Percentiles rank a stretch among this genome's conserved stretches.
Conservation (phyloP, 2,113 vertebrate genomes). For the Gambusia affinis region DNA sequence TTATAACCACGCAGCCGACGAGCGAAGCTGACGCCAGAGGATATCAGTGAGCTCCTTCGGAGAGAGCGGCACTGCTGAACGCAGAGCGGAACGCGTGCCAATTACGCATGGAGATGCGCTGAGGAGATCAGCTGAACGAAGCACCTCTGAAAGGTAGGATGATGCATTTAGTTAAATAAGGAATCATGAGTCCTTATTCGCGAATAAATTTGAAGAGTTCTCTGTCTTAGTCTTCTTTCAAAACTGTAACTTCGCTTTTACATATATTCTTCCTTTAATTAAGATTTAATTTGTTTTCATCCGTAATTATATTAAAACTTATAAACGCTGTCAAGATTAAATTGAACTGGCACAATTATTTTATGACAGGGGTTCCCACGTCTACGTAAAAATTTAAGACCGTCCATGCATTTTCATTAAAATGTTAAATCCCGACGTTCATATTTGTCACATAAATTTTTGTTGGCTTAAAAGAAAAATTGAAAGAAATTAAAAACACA, state of each 20-base stretch:
- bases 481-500: no score
- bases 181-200: background rate
- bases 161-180: background rate
- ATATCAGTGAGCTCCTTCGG: constrained; percentile 24
- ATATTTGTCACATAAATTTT: no score
- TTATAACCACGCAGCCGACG: constrained; percentile 54
- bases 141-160: constrained; percentile 38
- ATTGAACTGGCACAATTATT: no score
- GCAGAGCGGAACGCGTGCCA: constrained; percentile 22
- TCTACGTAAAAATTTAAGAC: no score
- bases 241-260: no score
- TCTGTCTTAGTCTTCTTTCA: background rate
- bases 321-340: no score
- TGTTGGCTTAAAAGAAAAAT: no score
- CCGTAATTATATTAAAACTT: no score
- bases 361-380: no score
- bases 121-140: constrained; percentile 3
- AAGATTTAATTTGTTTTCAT: no score
- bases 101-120: constrained; percentile 43
- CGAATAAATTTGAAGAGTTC: background rate
- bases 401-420: background rate
- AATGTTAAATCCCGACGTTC: background rate
- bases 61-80: constrained; percentile 2
- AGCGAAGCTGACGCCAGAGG: constrained; percentile 32
- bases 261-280: no score